These are phyloP conservation scores for Cyclargus thomasi DNA, from an alignment of 1,140 invertebrate species.

Conservation along the genomic window DNA sequence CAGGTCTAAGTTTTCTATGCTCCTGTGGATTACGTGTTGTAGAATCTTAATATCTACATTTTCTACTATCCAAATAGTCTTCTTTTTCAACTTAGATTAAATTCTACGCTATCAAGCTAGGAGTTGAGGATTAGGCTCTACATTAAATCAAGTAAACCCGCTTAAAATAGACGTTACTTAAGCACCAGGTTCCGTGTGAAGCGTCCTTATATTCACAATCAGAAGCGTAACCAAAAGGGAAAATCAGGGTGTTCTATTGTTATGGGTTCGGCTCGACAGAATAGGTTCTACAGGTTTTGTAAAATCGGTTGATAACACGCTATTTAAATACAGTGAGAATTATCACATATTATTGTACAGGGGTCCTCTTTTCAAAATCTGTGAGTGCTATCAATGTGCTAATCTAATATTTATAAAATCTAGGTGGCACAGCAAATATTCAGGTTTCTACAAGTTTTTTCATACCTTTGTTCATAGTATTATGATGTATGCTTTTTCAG, in stretches of 20 bases:
- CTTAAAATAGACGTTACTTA: constrained; percentile 46
- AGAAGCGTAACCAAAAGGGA: constrained; percentile 46
- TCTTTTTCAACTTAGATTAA: constrained; percentile 35
- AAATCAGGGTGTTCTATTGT: constrained; percentile 54
- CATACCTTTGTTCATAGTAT: constrained; percentile 54
- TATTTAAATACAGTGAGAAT: background rate
- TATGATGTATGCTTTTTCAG: constrained; percentile 29
- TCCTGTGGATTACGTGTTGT: constrained; percentile 74
- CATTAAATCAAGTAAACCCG: constrained; percentile 45
- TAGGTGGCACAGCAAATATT: constrained; percentile 50
- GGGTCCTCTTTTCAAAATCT: constrained; percentile 23
- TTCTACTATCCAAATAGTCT: constrained; percentile 29
- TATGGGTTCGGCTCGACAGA: constrained; percentile 72
- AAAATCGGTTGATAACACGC: constrained; percentile 29
- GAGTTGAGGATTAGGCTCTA: constrained; percentile 56
- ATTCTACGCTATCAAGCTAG: constrained; percentile 56
- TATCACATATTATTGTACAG: background rate
- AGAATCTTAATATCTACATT: constrained; percentile 63
- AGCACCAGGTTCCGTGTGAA: constrained; percentile 47
- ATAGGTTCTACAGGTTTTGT: constrained; percentile 53
- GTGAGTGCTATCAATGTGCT: constrained; percentile 30
- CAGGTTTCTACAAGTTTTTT: constrained; percentile 36
- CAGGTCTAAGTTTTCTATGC: constrained; percentile 90
- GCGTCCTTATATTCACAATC: constrained; percentile 52
- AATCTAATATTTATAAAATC: constrained; percentile 38